Evolutionary conservation across 2,113 vertebrate species (phyloP).

Genomic region (Manacus vitellinus): DNA sequence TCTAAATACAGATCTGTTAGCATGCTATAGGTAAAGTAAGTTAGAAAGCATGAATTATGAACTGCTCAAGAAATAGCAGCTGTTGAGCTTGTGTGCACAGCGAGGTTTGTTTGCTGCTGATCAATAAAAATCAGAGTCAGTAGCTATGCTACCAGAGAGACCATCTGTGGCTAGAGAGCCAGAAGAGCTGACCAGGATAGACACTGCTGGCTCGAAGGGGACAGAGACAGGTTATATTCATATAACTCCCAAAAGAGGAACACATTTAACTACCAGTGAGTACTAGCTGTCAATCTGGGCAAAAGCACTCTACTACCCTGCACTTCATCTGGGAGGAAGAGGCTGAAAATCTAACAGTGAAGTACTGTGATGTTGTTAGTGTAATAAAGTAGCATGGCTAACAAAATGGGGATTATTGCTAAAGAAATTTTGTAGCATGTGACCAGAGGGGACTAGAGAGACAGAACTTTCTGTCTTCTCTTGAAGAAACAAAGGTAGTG

Average conservation of each 20-base stretch:
- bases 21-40: conserved; percentile 32
- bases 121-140: conserved; percentile 69
- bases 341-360: not conserved
- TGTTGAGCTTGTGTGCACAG: conserved; percentile 66
- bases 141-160: conserved; percentile 48
- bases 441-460: not conserved
- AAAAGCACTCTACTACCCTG: not conserved
- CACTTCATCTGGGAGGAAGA: not conserved
- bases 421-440: not conserved
- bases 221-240: not conserved
- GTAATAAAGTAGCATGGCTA: not conserved
- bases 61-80: conserved; percentile 64
- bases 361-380: not conserved
- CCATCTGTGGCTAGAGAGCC: conserved; percentile 54
- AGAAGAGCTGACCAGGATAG: not conserved
- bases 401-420: not conserved
- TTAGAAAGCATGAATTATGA: conserved; percentile 61
- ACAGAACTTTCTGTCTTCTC: not conserved
- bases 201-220: not conserved
- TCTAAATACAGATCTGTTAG: not conserved
- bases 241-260: not conserved
- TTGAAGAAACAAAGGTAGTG: not conserved
- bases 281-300: not conserved
- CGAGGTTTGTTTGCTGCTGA: conserved; percentile 54
- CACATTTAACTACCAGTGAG: not conserved